phyloP scores from a whole-genome alignment of 2,113 vertebrate species.

The Thryonomys swinderianus region DNA sequence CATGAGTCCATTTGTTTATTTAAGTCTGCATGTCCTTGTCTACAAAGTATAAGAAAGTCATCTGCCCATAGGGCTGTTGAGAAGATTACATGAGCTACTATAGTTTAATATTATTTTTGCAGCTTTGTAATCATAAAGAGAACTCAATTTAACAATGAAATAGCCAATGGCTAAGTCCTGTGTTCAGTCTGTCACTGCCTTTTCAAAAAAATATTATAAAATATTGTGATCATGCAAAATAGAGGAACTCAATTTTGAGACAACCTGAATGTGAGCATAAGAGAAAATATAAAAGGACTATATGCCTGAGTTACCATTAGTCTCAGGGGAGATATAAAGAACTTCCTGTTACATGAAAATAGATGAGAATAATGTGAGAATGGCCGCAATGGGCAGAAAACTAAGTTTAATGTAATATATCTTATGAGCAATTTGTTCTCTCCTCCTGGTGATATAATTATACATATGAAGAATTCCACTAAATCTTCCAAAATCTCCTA shows the following conservation, averaged over 20 bases:
- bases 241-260: background rate
- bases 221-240: background rate
- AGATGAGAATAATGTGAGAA: background rate
- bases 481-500: background rate
- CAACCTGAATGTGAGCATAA: background rate
- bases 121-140: background rate
- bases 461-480: background rate
- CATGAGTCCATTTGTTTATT: background rate
- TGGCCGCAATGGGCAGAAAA: background rate
- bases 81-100: background rate
- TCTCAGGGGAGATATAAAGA: background rate
- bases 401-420: background rate
- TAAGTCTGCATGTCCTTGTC: background rate
- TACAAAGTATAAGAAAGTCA: background rate
- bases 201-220: constrained; percentile 30
- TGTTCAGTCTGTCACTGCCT: background rate
- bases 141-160: background rate
- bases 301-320: background rate
- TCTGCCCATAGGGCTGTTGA: background rate
- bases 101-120: background rate
- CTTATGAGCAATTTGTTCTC: background rate
- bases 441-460: background rate
- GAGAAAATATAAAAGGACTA: background rate
- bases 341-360: background rate
- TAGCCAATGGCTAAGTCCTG: background rate